A percentile compares a stretch with the other conserved stretches of the same genome.
Conservation (phyloP, 2,113 vertebrate species). For the Bos taurus region DNA sequence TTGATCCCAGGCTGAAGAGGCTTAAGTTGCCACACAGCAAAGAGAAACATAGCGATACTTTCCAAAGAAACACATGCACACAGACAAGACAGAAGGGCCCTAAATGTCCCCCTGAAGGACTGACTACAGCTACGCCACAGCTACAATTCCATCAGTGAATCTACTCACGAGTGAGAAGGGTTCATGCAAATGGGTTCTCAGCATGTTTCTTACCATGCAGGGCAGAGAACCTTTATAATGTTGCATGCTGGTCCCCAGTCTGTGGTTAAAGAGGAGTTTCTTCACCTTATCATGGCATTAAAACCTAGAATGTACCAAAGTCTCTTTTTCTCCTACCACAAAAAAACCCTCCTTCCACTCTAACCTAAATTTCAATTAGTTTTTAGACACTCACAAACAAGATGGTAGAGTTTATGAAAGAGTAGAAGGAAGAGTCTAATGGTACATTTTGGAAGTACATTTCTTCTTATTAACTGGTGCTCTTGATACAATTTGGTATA, state of each 20-base stretch:
- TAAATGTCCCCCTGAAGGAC: slow-evolving; percentile 50
- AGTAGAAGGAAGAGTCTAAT: neutral
- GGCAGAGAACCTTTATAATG: slow-evolving; percentile 74
- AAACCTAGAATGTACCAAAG: neutral
- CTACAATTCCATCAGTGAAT: slow-evolving; percentile 54
- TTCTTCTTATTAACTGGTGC: neutral
- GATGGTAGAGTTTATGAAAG: neutral
- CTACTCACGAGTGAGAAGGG: slow-evolving; percentile 63
- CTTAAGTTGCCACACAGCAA: slow-evolving; percentile 80
- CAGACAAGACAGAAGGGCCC: slow-evolving; percentile 58
- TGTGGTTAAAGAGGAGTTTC: slow-evolving; percentile 68
- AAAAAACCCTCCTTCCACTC: neutral
- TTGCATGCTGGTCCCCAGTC: slow-evolving; percentile 77
- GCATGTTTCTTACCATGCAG: slow-evolving; percentile 83
- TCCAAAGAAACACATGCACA: slow-evolving; percentile 80
- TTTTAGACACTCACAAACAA: neutral
- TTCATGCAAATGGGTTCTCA: slow-evolving; percentile 82
- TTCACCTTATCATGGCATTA: neutral
- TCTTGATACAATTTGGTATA: neutral
- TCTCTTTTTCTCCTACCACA: neutral
- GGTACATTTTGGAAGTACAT: neutral
- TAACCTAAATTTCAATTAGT: neutral
- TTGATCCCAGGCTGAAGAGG: slow-evolving; percentile 72
- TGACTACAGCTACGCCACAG: slow-evolving; percentile 66
- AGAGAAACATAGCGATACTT: slow-evolving; percentile 70